Conservation (phyloP, 2,113 vertebrate genomes). For the Pan paniscus region DNA sequence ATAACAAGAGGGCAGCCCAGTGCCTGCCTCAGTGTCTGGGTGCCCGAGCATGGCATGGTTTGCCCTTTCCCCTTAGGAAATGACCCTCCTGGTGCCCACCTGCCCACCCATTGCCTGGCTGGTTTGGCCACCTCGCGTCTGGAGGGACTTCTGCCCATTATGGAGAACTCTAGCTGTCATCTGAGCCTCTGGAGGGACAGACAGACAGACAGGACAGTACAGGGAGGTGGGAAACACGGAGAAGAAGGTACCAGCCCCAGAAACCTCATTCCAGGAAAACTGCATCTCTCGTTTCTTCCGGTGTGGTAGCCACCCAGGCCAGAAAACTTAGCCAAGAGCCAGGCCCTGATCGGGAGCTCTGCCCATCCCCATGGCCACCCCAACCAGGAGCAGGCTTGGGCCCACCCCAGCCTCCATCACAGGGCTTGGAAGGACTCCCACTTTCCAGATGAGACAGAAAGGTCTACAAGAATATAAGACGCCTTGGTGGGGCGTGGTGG, state of each 20-base stretch:
- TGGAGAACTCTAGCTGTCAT: neutral
- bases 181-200: neutral
- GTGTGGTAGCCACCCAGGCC: neutral
- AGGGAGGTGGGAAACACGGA: neutral
- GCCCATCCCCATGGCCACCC: fast-evolving
- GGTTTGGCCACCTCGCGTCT: neutral
- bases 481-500: neutral
- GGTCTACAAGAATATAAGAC: neutral
- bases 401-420: neutral
- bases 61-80: neutral
- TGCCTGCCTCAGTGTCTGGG: neutral
- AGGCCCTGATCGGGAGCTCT: neutral
- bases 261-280: neutral
- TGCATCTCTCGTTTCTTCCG: neutral
- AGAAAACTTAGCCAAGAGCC: neutral
- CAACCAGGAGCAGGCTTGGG: neutral
- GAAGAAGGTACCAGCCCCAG: neutral
- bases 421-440: neutral
- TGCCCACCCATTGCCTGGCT: neutral
- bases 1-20: neutral
- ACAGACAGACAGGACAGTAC: neutral
- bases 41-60: neutral
- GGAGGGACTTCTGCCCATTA: neutral
- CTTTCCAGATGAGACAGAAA: neutral
- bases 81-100: neutral